These are phyloP conservation scores for Diploscapter pachys DNA, from an alignment of 1,140 invertebrate species.

Conservation along the genomic window DNA sequence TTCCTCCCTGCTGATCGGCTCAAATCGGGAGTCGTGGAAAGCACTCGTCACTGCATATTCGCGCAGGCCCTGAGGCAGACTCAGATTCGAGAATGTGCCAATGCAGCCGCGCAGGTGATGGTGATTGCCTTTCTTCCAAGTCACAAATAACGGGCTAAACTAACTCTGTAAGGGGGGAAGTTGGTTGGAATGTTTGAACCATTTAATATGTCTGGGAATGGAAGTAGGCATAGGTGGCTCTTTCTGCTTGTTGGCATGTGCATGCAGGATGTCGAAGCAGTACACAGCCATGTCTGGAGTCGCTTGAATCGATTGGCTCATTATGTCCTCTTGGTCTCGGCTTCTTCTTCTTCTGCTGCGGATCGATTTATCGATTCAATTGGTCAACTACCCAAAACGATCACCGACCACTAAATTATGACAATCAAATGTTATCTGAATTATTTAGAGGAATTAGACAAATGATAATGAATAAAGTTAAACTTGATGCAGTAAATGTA, in stretches of 20 bases:
- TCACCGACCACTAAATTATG: too few species aligned
- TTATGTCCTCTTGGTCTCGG: too few species aligned
- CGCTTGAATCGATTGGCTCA: not conserved
- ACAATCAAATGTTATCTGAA: too few species aligned
- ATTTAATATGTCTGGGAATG: conserved; percentile 49
- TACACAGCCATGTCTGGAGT: conserved; percentile 46
- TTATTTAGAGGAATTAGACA: too few species aligned
- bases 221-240: conserved; percentile 35
- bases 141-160: conserved; percentile 64
- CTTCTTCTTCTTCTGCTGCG: too few species aligned
- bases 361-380: too few species aligned
- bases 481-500: too few species aligned
- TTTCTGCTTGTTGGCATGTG: conserved; percentile 28
- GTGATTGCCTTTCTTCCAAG: conserved; percentile 63
- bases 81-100: conserved; percentile 60
- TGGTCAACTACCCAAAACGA: too few species aligned
- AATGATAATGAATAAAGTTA: too few species aligned
- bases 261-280: conserved; percentile 50
- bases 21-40: conserved; percentile 92
- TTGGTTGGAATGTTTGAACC: conserved; percentile 14
- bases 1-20: conserved; percentile 89
- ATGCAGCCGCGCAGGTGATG: conserved; percentile 63
- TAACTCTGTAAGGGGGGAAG: conserved; percentile 17
- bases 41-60: conserved; percentile 74
- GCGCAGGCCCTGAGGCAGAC: conserved; percentile 62